Evolutionary conservation across 2,888 invertebrate genomes (phyloP), one percentile per base, ranked within the genome.

Genomic region (Asteroscopus sphinx): DNA sequence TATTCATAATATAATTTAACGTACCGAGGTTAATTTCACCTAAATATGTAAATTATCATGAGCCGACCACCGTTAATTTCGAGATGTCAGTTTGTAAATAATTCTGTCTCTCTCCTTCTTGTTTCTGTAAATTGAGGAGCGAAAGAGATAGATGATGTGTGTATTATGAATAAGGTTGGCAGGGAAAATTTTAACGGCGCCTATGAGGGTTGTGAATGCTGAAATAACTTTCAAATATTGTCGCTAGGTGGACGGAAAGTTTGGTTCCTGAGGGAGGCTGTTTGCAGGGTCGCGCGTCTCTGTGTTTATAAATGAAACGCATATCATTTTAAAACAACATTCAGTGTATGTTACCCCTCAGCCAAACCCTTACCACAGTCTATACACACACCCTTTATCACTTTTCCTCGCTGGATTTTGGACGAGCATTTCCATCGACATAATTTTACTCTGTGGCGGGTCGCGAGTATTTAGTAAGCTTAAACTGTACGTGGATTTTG

Each of bases 31-130:
- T 94, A 94, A 94, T 94, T 92, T 93, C 89, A 91, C 94, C 94
- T 94, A 94, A 94, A 94, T 94, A 94, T 94, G 94, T 94, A 94
- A 94, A 94, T 94, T 94, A 94, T 94, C 93, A 94, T 94, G 93
- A 93, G 91, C 93, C 92, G 94, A 93, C 94, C 94, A 93, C 88
- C 91, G 91, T 93, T 93, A 92, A 92, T 93, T 91, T 87, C 76
- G 87, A 91, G 90, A 91, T 92, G 93, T 91, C 93, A 92, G 88
- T 90, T 90, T 88, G 88, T 82, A 87, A 91, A 90, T 92, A 90
- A 88, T 91, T 84, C 83, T 51, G 12, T 85, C 87, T 73, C 86
- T 4, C 61, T 91, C 82, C 0, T 64, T 45, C 86, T 36, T 60
- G 28, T 59, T 46, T 37, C 15, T 52, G 44, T 56, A 7, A 60